Evolutionary conservation across 2,888 invertebrate genomes (phyloP), one percentile per base, ranked within the genome.

Genomic region (Hemaris fuciformis): DNA sequence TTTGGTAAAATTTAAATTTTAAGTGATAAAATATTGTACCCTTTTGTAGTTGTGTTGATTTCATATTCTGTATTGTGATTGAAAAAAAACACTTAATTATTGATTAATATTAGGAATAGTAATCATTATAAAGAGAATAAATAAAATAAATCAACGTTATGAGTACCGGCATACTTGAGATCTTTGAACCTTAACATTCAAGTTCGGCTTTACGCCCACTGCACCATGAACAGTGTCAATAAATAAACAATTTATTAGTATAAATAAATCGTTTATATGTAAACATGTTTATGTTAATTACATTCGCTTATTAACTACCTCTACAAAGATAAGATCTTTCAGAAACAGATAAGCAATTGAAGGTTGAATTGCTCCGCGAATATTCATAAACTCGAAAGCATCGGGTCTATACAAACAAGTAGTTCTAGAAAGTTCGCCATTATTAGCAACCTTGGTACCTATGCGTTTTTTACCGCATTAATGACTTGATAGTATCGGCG

Each of bases 271-370:
- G 38, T 38, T 10, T n/a, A 38, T 38, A 38, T 38, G 38, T 38
- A 2, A 38, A 38, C 38, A 38, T 38, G 5, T 38, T 38, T 38
- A 38, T n/a, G 38, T 38, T 38, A 38, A 38, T 38, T 38, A n/a
- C 13, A n/a, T 27, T 53, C 10, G 10, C 15, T 15, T 7, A 15
- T n/a, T 7, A 48, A 27, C 48, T n/a, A n/a, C n/a, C n/a, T 23
- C 3, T 43, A 13, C 2, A 45, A 10, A 22, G 15, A 15, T 48
- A 27, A 15, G 7, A 8, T 53, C 48, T 18, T 53, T 31, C n/a
- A 31, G 31, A 53, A 53, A 31, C 31, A 31, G 46, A 59, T 46
- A 59, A 27, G 59, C 31, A 59, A 59, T 59, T 45, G 46, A 34
- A 45, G 34, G 27, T 45, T 46, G 46, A 22, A 27, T 18, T 18